Percentiles rank a stretch among this genome's conserved stretches.
phyloP scores from a whole-genome alignment of 2,113 vertebrate species.

The Cepphus grylle region DNA sequence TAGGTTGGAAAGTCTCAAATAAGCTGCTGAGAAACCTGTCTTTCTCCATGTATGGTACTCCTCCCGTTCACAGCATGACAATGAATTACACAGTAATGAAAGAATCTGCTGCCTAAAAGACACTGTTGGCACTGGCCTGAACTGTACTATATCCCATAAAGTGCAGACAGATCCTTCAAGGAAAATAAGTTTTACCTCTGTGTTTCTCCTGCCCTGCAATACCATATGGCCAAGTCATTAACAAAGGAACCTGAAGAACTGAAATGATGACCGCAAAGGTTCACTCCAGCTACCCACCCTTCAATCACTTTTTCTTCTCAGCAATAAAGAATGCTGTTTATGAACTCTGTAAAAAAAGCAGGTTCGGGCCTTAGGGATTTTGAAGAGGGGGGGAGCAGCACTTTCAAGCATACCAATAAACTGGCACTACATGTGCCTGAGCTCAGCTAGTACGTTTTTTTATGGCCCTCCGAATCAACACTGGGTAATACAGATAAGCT shows the following conservation, averaged over 20 bases:
- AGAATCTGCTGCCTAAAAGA: slow-evolving; percentile 33
- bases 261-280: not conserved
- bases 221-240: not conserved
- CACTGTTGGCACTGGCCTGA: not conserved
- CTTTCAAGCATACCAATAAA: not conserved
- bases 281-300: not conserved
- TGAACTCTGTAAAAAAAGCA: not conserved
- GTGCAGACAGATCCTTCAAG: not conserved
- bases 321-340: not conserved
- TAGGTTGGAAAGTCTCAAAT: slow-evolving; percentile 11
- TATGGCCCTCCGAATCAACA: slow-evolving; percentile 3
- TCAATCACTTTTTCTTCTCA: not conserved
- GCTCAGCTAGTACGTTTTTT: not conserved
- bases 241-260: not conserved
- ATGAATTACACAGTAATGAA: slow-evolving; percentile 49
- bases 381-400: not conserved
- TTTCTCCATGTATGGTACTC: slow-evolving; percentile 64
- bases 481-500: not conserved
- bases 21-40: slow-evolving; percentile 34
- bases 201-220: not conserved
- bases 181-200: not conserved
- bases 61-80: not conserved
- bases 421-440: not conserved
- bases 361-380: not conserved
- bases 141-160: not conserved